Conservation (phyloP, 1,140 invertebrate genomes). For the Hormaphis cornu region DNA sequence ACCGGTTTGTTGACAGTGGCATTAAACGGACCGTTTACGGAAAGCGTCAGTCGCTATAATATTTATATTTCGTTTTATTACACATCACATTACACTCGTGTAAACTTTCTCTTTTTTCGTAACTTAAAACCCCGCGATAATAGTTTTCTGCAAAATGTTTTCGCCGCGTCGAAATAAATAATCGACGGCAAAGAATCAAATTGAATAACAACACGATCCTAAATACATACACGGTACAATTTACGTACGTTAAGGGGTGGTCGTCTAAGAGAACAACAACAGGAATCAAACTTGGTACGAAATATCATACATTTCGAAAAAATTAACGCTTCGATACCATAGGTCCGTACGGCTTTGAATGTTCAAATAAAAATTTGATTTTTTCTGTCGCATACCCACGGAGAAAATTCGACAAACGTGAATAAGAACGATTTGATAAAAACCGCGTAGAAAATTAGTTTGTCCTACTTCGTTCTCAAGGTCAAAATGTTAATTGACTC, state of each 20-base stretch:
- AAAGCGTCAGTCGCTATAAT: constrained; percentile 21
- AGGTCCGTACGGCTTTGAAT: neutral
- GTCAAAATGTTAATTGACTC: neutral
- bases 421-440: neutral
- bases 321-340: neutral
- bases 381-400: neutral
- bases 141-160: neutral
- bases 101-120: constrained; percentile 25
- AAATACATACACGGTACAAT: neutral
- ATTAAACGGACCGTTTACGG: constrained; percentile 30
- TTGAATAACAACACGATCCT: neutral
- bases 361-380: too few species aligned
- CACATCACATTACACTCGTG: neutral
- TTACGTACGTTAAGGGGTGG: neutral
- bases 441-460: neutral
- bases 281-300: neutral
- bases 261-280: neutral
- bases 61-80: too few species aligned
- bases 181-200: too few species aligned
- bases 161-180: too few species aligned
- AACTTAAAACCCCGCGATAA: neutral
- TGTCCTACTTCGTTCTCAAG: constrained; percentile 8
- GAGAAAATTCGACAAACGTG: neutral
- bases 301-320: neutral
- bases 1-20: constrained; percentile 32